A percentile compares a stretch with the other conserved stretches of the same genome.
Evolutionary conservation across 2,888 invertebrate genomes (phyloP).

Genomic region (Chalcis sispes): DNA sequence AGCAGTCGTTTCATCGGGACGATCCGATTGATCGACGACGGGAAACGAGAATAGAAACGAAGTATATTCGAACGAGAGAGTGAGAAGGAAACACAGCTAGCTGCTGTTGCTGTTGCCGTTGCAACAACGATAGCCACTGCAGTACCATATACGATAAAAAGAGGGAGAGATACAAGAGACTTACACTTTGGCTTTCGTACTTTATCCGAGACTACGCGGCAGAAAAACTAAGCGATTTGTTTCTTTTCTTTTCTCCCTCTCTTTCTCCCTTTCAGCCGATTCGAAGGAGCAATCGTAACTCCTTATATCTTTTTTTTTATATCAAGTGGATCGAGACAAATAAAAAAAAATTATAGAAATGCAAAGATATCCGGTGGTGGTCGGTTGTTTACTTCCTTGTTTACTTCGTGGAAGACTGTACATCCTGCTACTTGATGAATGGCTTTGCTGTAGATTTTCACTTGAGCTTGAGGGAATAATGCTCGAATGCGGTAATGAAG

Average conservation of each 20-base stretch:
- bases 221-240: conserved; percentile 15
- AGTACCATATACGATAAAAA: too few species aligned
- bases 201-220: too few species aligned
- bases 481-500: conserved; percentile 13
- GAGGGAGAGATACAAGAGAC: background rate
- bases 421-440: background rate
- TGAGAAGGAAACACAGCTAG: background rate
- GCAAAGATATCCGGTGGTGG: too few species aligned
- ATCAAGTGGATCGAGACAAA: background rate
- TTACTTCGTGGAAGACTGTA: background rate
- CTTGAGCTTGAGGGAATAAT: background rate
- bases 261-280: conserved; percentile 11
- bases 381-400: background rate
- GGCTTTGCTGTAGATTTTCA: conserved; percentile 19
- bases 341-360: background rate
- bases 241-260: background rate
- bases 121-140: background rate
- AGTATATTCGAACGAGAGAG: conserved; percentile 30
- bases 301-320: conserved; percentile 24
- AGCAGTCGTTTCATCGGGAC: conserved; percentile 45
- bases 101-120: background rate
- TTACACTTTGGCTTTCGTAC: background rate
- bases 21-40: conserved; percentile 56
- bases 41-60: conserved; percentile 51
- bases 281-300: conserved; percentile 36